Evolutionary conservation across 1,140 invertebrate genomes (phyloP).

Genomic region (Penaeus vannamei): DNA sequence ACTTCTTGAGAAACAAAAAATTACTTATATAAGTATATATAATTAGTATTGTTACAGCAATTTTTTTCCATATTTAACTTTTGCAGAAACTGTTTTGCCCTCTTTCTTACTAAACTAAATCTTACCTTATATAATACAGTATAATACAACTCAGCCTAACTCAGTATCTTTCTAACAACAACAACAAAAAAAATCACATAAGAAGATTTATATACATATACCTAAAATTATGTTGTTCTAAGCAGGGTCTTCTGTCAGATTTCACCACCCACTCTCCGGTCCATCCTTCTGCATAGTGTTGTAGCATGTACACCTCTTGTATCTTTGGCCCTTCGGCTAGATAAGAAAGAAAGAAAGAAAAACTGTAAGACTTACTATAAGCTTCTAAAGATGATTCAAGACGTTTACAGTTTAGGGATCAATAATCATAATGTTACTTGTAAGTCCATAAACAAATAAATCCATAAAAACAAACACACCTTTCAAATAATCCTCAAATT

Average conservation of each 20-base stretch:
- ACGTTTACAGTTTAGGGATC: no score
- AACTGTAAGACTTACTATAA: background rate
- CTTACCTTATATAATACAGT: no score
- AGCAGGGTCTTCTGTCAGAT: constrained; percentile 79
- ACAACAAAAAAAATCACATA: background rate
- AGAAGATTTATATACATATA: background rate
- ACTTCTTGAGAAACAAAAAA: no score
- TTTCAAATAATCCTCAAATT: constrained; percentile 86
- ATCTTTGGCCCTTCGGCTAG: constrained; percentile 72
- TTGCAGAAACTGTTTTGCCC: no score
- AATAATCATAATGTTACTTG: no score
- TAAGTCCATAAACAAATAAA: no score
- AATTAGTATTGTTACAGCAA: no score
- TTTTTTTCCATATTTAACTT: no score
- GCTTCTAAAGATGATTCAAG: background rate
- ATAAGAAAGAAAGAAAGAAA: background rate
- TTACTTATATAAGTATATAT: no score
- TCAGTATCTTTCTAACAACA: background rate
- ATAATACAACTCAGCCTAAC: no score
- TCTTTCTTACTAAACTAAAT: no score
- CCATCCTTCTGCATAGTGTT: constrained; percentile 90
- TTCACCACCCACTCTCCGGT: constrained; percentile 87
- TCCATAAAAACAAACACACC: constrained; percentile 68
- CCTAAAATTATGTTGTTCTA: constrained; percentile 68
- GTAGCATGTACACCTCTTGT: constrained; percentile 85